These are phyloP conservation scores for Acrossocheilus wenchowensis DNA, from an alignment of 2,797 vertebrate species.

Conservation along the genomic window DNA sequence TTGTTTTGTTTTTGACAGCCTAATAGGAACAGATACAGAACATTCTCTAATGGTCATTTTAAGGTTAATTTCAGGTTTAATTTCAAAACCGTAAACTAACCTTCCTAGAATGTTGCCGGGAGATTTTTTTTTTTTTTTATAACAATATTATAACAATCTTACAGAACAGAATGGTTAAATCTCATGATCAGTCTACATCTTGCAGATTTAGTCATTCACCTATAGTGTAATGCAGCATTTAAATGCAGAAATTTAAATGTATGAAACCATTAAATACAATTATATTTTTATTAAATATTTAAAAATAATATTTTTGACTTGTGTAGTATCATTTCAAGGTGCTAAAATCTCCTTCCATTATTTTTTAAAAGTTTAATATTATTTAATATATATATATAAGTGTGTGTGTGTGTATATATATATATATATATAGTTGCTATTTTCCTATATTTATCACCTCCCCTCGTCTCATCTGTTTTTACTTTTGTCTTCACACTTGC, in stretches of 20 bases:
- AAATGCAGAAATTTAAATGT: neutral
- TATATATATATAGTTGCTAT: neutral
- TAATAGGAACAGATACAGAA: neutral
- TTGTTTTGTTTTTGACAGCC: neutral
- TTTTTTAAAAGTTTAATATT: too few relatives aligned
- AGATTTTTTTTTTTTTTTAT: neutral
- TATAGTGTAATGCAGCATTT: neutral
- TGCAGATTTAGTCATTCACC: neutral
- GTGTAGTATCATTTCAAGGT: neutral
- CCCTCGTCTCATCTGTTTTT: slow-evolving; percentile 45
- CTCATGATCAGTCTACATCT: neutral
- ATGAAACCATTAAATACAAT: neutral
- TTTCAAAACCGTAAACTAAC: neutral
- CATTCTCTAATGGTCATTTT: too few relatives aligned
- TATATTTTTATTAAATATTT: neutral
- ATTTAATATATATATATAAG: too few relatives aligned
- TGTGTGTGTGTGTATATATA: too few relatives aligned
- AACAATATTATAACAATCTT: neutral
- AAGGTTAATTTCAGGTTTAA: neutral
- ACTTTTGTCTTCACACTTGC: slow-evolving; percentile 26
- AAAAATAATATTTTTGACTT: neutral
- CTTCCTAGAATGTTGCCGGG: neutral
- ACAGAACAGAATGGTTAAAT: neutral
- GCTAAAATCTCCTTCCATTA: too few relatives aligned
- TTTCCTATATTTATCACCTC: neutral